Evolutionary conservation across 53 echinoderm and acorn worm genomes (phyloP).

Genomic region (Paracentrotus lividus): DNA sequence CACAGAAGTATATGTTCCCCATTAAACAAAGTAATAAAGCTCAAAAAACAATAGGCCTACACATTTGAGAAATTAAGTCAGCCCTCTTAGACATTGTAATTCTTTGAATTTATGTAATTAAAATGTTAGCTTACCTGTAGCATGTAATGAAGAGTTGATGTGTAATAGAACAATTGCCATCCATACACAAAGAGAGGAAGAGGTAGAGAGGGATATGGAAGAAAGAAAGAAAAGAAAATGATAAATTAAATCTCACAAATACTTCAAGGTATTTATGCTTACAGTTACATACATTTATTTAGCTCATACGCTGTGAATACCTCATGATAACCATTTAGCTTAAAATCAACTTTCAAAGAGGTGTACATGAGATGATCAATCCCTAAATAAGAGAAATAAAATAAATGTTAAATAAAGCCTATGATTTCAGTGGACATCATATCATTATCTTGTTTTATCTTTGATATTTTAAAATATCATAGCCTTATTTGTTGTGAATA

Average conservation of each 20-base stretch:
- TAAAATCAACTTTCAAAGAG: not conserved
- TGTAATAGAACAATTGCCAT: not conserved
- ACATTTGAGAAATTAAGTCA: too few relatives aligned
- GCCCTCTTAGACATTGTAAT: too few relatives aligned
- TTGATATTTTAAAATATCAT: not conserved
- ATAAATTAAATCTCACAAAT: not conserved
- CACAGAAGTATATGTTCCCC: too few relatives aligned
- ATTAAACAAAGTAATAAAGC: too few relatives aligned
- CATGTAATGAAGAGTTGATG: not conserved
- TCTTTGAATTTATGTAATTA: not conserved
- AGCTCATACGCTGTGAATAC: not conserved
- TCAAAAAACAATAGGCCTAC: too few relatives aligned
- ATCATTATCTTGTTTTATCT: not conserved
- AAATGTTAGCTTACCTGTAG: conserved; percentile 23
- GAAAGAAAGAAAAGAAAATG: not conserved
- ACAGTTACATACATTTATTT: too few relatives aligned
- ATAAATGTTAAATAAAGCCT: not conserved
- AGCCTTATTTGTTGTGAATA: not conserved
- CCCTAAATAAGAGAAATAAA: not conserved
- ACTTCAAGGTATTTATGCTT: not conserved
- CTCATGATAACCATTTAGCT: not conserved
- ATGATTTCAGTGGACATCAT: too few relatives aligned
- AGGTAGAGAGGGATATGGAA: not conserved
- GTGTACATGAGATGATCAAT: not conserved
- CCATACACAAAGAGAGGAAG: not conserved